phyloP scores from a whole-genome alignment of 2,888 invertebrate genomes.

The Cecidostiba fungosa region DNA sequence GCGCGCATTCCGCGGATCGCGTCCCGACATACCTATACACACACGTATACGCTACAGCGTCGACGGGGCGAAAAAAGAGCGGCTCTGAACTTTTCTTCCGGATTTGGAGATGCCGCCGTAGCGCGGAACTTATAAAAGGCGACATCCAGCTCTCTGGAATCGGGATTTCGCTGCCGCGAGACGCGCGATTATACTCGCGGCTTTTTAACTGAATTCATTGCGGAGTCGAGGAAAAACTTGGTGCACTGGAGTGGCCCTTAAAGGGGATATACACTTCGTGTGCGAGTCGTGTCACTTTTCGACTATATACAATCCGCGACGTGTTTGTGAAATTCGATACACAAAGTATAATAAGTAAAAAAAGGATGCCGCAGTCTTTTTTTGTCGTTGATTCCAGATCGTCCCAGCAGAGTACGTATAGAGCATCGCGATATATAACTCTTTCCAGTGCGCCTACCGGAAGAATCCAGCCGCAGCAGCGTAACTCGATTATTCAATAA shows the following conservation, averaged over 20 bases:
- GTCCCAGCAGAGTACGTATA: too few relatives aligned
- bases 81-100: constrained; percentile 2
- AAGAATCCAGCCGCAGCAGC: neutral
- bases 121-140: neutral
- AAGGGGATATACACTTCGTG: too few relatives aligned
- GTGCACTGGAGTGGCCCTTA: too few relatives aligned
- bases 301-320: too few relatives aligned
- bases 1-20: constrained; percentile 15
- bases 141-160: neutral
- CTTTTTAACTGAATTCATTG: neutral
- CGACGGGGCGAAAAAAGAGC: neutral
- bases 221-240: neutral
- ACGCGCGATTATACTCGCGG: neutral
- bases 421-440: neutral
- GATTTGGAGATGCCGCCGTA: neutral
- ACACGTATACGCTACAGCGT: too few relatives aligned
- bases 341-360: too few relatives aligned
- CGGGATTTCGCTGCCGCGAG: neutral
- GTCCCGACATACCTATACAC: constrained; percentile 21
- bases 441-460: neutral
- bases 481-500: constrained; percentile 20
- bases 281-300: too few relatives aligned
- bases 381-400: too few relatives aligned
- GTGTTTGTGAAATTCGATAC: neutral
- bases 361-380: too few relatives aligned